Evolutionary conservation across 2,888 invertebrate genomes (phyloP), one percentile per base, ranked within the genome.

Genomic region (Lydus trimaculatus): DNA sequence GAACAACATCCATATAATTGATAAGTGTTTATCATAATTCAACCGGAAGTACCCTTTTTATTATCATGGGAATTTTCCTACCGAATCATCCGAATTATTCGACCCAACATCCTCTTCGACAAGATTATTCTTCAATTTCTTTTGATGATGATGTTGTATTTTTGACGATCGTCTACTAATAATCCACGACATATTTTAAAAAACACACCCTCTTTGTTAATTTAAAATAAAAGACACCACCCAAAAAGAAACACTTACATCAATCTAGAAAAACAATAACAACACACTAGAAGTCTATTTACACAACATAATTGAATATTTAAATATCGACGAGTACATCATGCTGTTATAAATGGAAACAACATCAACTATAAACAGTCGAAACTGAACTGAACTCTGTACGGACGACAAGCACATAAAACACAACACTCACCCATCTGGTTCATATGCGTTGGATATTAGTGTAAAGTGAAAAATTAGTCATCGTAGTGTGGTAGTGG

Each of bases 21-120:
- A 43, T 43, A 43, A 43, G 23, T n/a, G 20, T 59, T 60, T 33
- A 31, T 31, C 33, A 9, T 15, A 9, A 11, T 13, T 17, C 8
- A 20, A 20, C 48, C 48, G 48, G 48, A 48, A 20, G n/a, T 48
- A n/a, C n/a, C n/a, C n/a, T n/a, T n/a, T 20, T 7, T 20, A n/a
- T 11, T n/a, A n/a, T 48, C 36, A 36, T 36, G 36, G 15, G 1
- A 36, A 36, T 20, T 48, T 48, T 0, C 9, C 3, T 80, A 83
- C 83, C 81, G 82, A 82, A 79, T 83, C 83, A 72, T 83, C 81
- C 3, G 82, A 83, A 74, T 79, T n/a, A n/a, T n/a, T 79, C 15
- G 81, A 81, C 31, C 76, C 71, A 61, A 67, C 75, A 70, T 82
- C 82, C 58, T 80, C 64, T 6, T 43, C 64, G 28, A 4, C 28